Evolutionary conservation across 2,113 vertebrate species (phyloP).

Genomic region (western clawed frog (Xenopus tropicalis)): UCB_Xtro_10.0 CM004447.2:28814001-28814500

Average conservation of each 20-base stretch:
- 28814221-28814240: neutral
- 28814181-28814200: neutral
- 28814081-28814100: too few species aligned
- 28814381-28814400: conserved; percentile 34
- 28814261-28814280: conserved; percentile 8
- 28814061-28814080: too few species aligned
- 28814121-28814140: too few species aligned
- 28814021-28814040: too few species aligned
- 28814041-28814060: too few species aligned
- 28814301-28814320: conserved; percentile 33
- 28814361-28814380: conserved; percentile 39
- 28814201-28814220: neutral
- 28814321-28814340: conserved; percentile 32
- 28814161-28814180: too few species aligned
- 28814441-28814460: conserved; percentile 32
- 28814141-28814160: too few species aligned
- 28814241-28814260: neutral
- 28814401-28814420: conserved; percentile 34
- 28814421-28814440: conserved; percentile 33
- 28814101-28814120: too few species aligned
- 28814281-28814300: conserved; percentile 30
- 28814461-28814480: conserved; percentile 45
- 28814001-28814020: too few species aligned
- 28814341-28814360: conserved; percentile 37
- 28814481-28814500: conserved; percentile 19